These are phyloP conservation scores for Alces alces DNA, from an alignment of 2,113 vertebrate species.

Conservation along the genomic window DNA sequence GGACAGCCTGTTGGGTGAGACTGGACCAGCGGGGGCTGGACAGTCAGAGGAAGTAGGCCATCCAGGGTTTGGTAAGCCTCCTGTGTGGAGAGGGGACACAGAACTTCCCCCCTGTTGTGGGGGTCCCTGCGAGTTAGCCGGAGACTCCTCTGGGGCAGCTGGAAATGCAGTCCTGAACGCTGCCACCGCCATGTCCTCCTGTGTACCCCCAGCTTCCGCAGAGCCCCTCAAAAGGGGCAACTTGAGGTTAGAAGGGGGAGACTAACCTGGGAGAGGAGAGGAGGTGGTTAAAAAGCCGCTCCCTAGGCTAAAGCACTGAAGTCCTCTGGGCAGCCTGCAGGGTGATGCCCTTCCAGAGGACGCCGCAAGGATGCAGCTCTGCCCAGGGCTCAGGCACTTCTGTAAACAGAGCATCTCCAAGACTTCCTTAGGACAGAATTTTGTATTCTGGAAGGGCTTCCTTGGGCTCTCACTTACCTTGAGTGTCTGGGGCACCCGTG, in stretches of 20 bases:
- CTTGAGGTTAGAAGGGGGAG: not conserved
- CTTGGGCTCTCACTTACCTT: not conserved
- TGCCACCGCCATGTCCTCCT: not conserved
- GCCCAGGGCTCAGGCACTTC: not conserved
- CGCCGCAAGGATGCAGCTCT: not conserved
- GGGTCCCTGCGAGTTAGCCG: not conserved
- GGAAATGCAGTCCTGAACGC: not conserved
- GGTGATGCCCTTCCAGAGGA: not conserved
- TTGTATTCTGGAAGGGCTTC: constrained; percentile 29
- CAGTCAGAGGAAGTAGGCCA: not conserved
- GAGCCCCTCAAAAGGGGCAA: not conserved
- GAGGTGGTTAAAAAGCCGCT: not conserved
- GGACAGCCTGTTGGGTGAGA: not conserved
- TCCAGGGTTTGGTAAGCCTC: not conserved
- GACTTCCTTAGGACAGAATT: constrained; percentile 9
- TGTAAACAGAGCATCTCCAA: not conserved
- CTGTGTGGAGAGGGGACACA: not conserved
- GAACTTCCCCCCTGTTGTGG: not conserved
- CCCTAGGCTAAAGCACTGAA: not conserved
- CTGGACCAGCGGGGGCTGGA: not conserved
- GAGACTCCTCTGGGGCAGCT: not conserved
- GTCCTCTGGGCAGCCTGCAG: not conserved
- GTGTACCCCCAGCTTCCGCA: not conserved
- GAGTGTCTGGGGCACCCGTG: not conserved
- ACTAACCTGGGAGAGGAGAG: not conserved